phyloP scores from a whole-genome alignment of 1,140 invertebrate genomes.

The Oedothorax gibbosus region DNA sequence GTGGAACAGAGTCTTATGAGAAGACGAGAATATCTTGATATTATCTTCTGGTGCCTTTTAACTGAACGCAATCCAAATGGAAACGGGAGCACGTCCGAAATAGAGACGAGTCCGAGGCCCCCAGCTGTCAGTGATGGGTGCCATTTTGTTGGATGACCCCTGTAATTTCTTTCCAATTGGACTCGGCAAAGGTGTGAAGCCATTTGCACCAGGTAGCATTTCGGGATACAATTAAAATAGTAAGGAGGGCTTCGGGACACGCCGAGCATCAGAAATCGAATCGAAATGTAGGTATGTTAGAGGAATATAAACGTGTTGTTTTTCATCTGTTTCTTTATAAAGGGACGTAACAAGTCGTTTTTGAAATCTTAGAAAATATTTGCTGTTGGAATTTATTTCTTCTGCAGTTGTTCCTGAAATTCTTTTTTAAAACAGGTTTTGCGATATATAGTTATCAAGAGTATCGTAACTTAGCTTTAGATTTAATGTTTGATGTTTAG shows the following conservation, averaged over 20 bases:
- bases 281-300: too few species aligned
- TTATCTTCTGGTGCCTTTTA: background rate
- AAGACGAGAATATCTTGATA: slow-evolving; percentile 39
- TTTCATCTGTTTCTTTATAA: too few species aligned
- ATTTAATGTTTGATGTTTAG: too few species aligned
- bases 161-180: slow-evolving; percentile 57
- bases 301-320: too few species aligned
- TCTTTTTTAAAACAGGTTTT: background rate
- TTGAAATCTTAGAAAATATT: too few species aligned
- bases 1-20: slow-evolving; percentile 5
- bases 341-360: too few species aligned
- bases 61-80: too few species aligned
- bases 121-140: slow-evolving; percentile 53
- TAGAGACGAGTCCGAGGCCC: slow-evolving; percentile 42
- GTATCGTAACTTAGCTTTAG: too few species aligned
- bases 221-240: slow-evolving; percentile 7
- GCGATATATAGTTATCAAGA: too few species aligned
- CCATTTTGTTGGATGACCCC: slow-evolving; percentile 47
- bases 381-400: too few species aligned
- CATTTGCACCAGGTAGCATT: slow-evolving; percentile 52
- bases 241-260: background rate
- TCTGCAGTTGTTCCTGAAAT: background rate
- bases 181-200: slow-evolving; percentile 45
- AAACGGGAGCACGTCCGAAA: slow-evolving; percentile 50
- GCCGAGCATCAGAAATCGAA: slow-evolving; percentile 24